Conservation (phyloP, 92 coral and sea anemone species). For the Epizoanthus ramosus region DNA sequence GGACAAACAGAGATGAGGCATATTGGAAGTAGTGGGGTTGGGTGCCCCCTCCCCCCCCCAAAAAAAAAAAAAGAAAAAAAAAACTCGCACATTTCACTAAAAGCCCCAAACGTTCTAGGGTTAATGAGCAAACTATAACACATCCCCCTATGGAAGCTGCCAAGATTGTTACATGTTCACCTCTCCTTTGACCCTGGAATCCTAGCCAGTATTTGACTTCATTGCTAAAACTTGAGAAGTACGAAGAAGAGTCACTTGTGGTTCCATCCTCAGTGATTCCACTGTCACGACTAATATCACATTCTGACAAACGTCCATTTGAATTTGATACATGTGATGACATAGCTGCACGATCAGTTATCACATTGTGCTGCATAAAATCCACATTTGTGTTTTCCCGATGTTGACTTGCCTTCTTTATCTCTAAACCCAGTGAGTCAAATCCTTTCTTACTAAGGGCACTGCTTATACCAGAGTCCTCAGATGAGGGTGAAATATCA, state of each 20-base stretch:
- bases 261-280: slow-evolving; percentile 39
- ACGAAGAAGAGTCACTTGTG: slow-evolving; percentile 35
- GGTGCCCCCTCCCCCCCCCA: no score
- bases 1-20: no score
- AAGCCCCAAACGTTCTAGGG: no score
- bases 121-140: no score
- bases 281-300: slow-evolving; percentile 55
- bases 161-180: slow-evolving; percentile 1
- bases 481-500: slow-evolving; percentile 68
- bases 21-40: no score
- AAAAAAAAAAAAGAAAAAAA: no score
- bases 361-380: background rate
- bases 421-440: slow-evolving; percentile 10
- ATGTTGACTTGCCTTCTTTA: background rate
- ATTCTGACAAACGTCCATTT: slow-evolving; percentile 47
- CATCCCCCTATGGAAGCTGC: no score
- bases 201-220: slow-evolving; percentile 93
- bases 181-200: slow-evolving; percentile 47
- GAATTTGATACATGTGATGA: slow-evolving; percentile 21
- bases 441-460: slow-evolving; percentile 42
- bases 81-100: no score
- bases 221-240: slow-evolving; percentile 70
- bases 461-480: slow-evolving; percentile 80
- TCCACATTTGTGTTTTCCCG: background rate
- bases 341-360: background rate